Percentiles rank a stretch among this genome's conserved stretches.
phyloP scores from a whole-genome alignment of 2,797 vertebrate species.

The Sebastes taczanowskii region DNA sequence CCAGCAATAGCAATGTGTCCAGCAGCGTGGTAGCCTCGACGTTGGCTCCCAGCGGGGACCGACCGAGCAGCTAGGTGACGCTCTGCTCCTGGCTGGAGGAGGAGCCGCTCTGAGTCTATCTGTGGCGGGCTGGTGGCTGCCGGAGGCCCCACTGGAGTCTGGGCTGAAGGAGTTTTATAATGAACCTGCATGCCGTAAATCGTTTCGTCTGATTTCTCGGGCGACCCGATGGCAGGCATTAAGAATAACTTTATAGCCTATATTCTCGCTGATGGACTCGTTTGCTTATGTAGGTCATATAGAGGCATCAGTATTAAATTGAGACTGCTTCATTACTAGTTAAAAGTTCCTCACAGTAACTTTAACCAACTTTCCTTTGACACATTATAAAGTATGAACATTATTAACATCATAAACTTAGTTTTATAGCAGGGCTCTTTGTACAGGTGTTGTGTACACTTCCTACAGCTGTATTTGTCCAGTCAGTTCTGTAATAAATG shows the following conservation, averaged over 20 bases:
- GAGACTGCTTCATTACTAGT: background rate
- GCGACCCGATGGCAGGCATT: too few relatives aligned
- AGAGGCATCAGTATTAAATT: background rate
- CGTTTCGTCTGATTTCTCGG: too few relatives aligned
- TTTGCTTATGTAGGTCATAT: background rate
- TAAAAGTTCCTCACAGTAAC: background rate
- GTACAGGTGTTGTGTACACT: background rate
- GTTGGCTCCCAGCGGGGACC: background rate
- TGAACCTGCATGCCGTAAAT: accelerated
- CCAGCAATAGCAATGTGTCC: too few relatives aligned
- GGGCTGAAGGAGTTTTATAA: too few relatives aligned
- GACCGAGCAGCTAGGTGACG: background rate
- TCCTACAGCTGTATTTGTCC: background rate
- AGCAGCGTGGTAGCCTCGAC: background rate
- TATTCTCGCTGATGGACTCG: background rate
- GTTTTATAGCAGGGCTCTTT: background rate
- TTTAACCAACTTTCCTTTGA: background rate
- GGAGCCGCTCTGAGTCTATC: too few relatives aligned
- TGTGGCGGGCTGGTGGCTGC: too few relatives aligned
- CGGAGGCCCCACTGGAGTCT: too few relatives aligned
- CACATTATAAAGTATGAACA: background rate
- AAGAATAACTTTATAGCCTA: too few relatives aligned
- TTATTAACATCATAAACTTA: background rate
- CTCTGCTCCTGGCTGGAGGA: background rate
- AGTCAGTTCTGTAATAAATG: background rate